Evolutionary conservation across 1,140 invertebrate genomes (phyloP), one percentile per base, ranked within the genome.

Genomic region (Frieseomelitta varia): DNA sequence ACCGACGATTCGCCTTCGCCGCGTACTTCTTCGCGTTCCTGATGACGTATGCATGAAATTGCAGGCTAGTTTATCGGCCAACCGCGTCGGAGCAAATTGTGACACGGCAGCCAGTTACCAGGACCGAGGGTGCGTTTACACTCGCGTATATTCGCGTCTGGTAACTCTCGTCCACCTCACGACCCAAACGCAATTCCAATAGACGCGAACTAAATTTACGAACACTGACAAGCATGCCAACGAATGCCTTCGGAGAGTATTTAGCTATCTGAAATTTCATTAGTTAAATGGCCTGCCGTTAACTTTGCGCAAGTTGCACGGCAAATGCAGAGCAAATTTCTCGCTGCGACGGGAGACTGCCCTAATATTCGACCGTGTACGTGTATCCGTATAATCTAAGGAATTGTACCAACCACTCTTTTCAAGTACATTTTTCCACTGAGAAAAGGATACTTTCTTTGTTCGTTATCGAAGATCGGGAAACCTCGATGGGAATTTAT

Each of bases 31-130:
- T 21, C 14, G 4, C 39, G 17, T 87, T 85, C 79, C 81, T 51
- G 80, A 89, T 89, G 87, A 89, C 87, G 80, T 88, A 89, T 89
- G 87, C 87, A 89, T 86, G 88, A 88, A 89, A 89, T 86, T 84
- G 87, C 84, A 51, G 76, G 73, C 67, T 85, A 81, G 84, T 89
- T 88, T 88, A 81, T 85, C 83, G 79, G 47, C 17, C 61, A 68
- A 51, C 58, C 24, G 8, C 77, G 68, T 75, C 74, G 75, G 79
- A 88, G 84, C 75, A 56, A 81, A 88, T 85, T 82, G 86, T 63
- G 76, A 82, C 68, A 47, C 21, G 39, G 11, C 34, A 17, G 67
- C 19, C 67, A 3, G 19, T 30, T 19, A 30, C 30, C 65, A 17
- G 17, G 8, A 1, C 10, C 19, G 65, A 4, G 8, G 39, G 39